phyloP scores from a whole-genome alignment of 92 coral and sea anemone genomes.

The Phymanthus crucifer region DNA sequence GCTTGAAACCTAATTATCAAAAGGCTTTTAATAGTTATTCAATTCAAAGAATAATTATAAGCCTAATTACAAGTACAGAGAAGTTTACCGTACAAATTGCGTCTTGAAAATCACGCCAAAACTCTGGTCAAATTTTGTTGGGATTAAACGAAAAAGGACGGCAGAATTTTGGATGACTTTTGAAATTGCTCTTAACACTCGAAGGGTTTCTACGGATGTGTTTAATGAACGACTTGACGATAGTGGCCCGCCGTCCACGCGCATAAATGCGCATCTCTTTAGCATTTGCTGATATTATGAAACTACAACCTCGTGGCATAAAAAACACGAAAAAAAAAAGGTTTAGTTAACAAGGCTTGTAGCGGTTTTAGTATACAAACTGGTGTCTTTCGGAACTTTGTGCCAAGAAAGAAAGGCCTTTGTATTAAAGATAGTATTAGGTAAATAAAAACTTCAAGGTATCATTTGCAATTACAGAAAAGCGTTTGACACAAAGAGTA shows the following conservation, averaged over 20 bases:
- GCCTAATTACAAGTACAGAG: too few species aligned
- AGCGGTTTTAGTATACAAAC: too few species aligned
- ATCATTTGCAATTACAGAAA: not conserved
- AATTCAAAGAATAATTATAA: too few species aligned
- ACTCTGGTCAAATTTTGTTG: not conserved
- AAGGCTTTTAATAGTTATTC: too few species aligned
- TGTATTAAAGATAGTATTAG: not conserved
- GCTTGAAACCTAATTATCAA: not conserved
- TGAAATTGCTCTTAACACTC: not conserved
- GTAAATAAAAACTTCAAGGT: not conserved
- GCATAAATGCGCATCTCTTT: too few species aligned
- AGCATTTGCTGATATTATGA: too few species aligned
- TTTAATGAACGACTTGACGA: not conserved
- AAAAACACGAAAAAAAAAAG: too few species aligned
- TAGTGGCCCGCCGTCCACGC: not conserved
- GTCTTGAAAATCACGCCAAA: not conserved
- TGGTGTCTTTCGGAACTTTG: too few species aligned
- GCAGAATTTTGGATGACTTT: not conserved
- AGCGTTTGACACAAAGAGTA: constrained; percentile 4
- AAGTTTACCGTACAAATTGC: not conserved
- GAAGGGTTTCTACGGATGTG: not conserved
- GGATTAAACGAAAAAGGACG: not conserved
- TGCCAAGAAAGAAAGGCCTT: not conserved
- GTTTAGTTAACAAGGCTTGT: too few species aligned
- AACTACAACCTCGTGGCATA: too few species aligned